Evolutionary conservation across 2,888 invertebrate species (phyloP).

Genomic region (Nomada fabriciana): DNA sequence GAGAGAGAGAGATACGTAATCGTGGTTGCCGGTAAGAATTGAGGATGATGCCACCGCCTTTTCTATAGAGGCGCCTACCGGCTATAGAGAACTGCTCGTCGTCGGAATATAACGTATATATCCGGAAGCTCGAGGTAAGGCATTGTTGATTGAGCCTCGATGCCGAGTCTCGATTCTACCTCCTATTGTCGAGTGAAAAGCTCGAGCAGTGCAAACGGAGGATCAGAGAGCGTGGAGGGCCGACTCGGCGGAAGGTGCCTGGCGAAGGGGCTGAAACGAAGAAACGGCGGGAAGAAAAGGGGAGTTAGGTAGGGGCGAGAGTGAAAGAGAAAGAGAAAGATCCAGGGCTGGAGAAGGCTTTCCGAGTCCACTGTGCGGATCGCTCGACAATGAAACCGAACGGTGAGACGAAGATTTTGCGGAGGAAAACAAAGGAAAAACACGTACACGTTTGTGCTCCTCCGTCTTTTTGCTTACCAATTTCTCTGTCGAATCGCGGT

Average conservation of each 20-base stretch:
- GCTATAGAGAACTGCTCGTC: conserved; percentile 49
- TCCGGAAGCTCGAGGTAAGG: conserved; percentile 56
- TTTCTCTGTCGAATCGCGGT: conserved; percentile 9
- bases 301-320: conserved; percentile 20
- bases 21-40: conserved; percentile 57
- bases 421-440: background rate
- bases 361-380: conserved; percentile 38
- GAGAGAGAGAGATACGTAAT: conserved; percentile 32
- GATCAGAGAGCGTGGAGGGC: conserved; percentile 40
- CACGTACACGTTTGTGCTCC: background rate
- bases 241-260: conserved; percentile 14
- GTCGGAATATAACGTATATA: conserved; percentile 60
- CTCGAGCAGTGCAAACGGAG: conserved; percentile 52
- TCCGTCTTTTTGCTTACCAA: background rate
- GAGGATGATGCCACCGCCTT: conserved; percentile 64
- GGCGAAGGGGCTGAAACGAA: conserved; percentile 4
- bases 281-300: conserved; percentile 33
- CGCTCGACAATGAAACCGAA: conserved; percentile 30
- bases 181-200: conserved; percentile 70
- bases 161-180: conserved; percentile 67
- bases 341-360: conserved; percentile 46
- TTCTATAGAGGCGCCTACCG: conserved; percentile 45
- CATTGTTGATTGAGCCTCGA: conserved; percentile 74
- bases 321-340: background rate
- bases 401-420: background rate